Base-by-base conservation (phyloP, 2,888 invertebrate genomes). In the Rhogogaster chlorosoma region DNA sequence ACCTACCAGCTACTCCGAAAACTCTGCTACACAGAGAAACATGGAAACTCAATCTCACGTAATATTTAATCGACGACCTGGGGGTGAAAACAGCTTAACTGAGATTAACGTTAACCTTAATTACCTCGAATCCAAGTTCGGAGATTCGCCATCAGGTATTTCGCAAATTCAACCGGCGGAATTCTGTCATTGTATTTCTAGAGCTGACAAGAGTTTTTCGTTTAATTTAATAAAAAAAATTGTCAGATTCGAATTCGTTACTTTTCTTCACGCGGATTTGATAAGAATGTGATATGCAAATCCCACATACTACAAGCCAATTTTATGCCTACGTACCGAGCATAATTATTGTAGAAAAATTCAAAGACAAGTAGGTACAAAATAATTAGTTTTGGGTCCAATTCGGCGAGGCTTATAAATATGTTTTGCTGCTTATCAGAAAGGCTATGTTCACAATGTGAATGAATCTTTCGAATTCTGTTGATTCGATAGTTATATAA, bases 1-100 rank as follows among this genome's bases (percentile, higher is more conserved):
- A 67, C 2, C 26, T 26, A 61, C 61, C 4, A n/a, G n/a, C n/a
- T 12, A 26, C 61, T 26, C 61, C 6, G 67, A 32, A 67, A 32
- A 32, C 32, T 18, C 32, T 67, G 67, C 32, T 18, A 67, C 67
- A 67, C 32, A 32, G 67, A 15, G 5, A 67, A 67, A 67, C 67
- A 67, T 32, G 67, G 32, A 67, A 67, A 67, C 10, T 67, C 67
- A 67, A 67, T 67, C 32, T 67, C 67, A 67, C 12, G 67, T 32
- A 29, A 32, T 67, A 67, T 67, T 67, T 67, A 67, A 67, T 67
- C 29, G 32, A 67, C 67, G 29, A 32, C 29, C 67, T 32, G 12
- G 67, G 18, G 67, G 67, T 12, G 18, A 32, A 67, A 29, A 18
- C 32, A 32, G 29, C 32, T 32, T 18, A 32, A 67, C 32, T 67